Evolutionary conservation across 2,888 invertebrate species (phyloP), one percentile per base, ranked within the genome.

Genomic region (Melanostoma scalare): DNA sequence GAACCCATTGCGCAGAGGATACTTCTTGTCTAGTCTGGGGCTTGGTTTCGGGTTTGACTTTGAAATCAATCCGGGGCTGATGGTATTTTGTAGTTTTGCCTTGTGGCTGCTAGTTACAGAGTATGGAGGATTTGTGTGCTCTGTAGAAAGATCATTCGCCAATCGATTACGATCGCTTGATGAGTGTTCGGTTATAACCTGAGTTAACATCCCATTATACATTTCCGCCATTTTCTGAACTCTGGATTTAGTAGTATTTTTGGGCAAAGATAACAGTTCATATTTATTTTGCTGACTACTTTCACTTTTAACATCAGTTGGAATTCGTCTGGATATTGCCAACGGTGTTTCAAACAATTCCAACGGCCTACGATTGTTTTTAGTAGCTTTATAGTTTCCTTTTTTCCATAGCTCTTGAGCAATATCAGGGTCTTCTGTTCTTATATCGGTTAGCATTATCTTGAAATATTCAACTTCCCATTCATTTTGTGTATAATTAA

Each of bases 141-240:
- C 75, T 40, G 75, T 80, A 8, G 79, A 63, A 0, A n/a, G 0
- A 56, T 80, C 88, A 53, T 89, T 89, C 3, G 86, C 74, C 8
- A 89, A 79, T 6, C 76, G 69, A 0, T 86, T 50, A 46, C 89
- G 89, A 2, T 81, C 78, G 0, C 85, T 58, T 6, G 58, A 56
- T 3, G 87, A 86, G 50, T 63, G 68, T 4, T 38, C 48, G 0
- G 87, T 88, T 3, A 89, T 88, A 0, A 90, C 86, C 44, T 89
- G 87, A 4, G 81, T 85, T 5, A 89, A 86, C 85, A 89, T 90
- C 8, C 88, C 86, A 58, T 90, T 90, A 56, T 89, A 89, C 36
- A 89, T 80, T n/a, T 88, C 87, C 0, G 89, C 89, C 68, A 90
- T 89, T 85, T 89, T 90, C 55, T 88, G 88, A 0, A 90, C 90